Evolutionary conservation across 2,113 vertebrate genomes (phyloP), one percentile per base, ranked within the genome.

Genomic region (Proteles cristata): DNA sequence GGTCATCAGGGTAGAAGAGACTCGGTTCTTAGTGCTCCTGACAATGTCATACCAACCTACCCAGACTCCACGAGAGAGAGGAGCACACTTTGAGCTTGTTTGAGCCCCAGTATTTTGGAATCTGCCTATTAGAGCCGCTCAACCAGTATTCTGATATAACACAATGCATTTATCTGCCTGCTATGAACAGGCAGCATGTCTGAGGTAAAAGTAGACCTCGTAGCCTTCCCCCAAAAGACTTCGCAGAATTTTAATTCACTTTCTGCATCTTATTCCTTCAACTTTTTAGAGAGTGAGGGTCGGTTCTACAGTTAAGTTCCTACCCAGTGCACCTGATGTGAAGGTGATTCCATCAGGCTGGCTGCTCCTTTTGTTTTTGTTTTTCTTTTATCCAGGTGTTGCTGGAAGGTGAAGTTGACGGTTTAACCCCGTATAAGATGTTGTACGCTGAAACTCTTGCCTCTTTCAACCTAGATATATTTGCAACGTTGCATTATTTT

Each of bases 331-430:
- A 6, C 4, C 25, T 19, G 63, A 73, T 4, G 2, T 7, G 11
- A 6, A 14, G 25, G 33, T 58, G 3, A 6, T 0, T 6, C 8
- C 0, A 4, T 39, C 39, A 31, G 25, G 35, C 31, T 11, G 43
- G 19, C 11, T 50, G 25, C 58, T 61, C 58, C 12, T 82, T 14
- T 11, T 8, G 26, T 23, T 71, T 80, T 35, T 39, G 76, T 25
- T 55, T 53, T 33, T 4, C 39, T 58, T 77, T 66, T 1, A 66
- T 35, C 2, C 28, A 73, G 11, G 7, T 21, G 25, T 63, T 63
- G 86, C 43, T 63, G 21, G 33, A 33, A 48, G 35, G 45, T 12
- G 50, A 93, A n/a, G 53, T 6, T 35, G 55, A 33, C 53, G 45
- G 71, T 90, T 48, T 81, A 61, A 33, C 45, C 11, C 0, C 3